Conservation (phyloP, 2,888 invertebrate genomes). For the Trichopoda pennipes region DNA sequence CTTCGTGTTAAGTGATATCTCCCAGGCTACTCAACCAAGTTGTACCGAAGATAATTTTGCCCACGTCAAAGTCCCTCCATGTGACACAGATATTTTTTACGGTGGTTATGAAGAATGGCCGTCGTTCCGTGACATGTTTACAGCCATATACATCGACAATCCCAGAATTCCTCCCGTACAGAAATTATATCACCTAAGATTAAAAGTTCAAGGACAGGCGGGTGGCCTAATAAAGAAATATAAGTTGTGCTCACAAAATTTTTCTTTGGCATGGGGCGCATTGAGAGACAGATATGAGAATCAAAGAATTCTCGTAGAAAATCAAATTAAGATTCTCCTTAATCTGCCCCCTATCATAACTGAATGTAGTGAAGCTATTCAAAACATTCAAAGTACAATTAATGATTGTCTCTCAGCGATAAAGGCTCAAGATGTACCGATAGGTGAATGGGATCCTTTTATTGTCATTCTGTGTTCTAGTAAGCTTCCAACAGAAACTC, state of each 20-base stretch:
- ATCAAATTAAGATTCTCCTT: slow-evolving; percentile 23
- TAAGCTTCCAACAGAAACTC: slow-evolving; percentile 39
- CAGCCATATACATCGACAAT: too few species aligned
- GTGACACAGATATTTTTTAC: too few species aligned
- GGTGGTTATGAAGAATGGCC: too few species aligned
- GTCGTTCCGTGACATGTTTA: too few species aligned
- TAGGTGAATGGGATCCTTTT: slow-evolving; percentile 43
- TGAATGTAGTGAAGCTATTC: slow-evolving; percentile 17
- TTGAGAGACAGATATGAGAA: slow-evolving; percentile 31
- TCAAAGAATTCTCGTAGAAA: slow-evolving; percentile 33
- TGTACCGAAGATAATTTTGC: too few species aligned
- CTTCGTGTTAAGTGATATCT: too few species aligned
- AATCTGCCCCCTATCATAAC: background rate
- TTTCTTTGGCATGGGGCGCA: slow-evolving; percentile 30
- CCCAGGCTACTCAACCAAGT: too few species aligned
- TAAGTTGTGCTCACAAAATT: slow-evolving; percentile 18
- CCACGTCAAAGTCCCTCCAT: too few species aligned
- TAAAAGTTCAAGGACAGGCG: slow-evolving; percentile 23
- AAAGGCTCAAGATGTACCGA: slow-evolving; percentile 12
- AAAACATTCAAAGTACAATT: background rate
- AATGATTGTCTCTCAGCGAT: slow-evolving; percentile 19
- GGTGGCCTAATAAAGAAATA: slow-evolving; percentile 16
- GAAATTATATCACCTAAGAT: too few species aligned
- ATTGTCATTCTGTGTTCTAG: slow-evolving; percentile 35
- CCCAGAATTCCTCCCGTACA: too few species aligned